These are phyloP conservation scores for Hirtodrosophila trivittata DNA, from an alignment of 2,888 invertebrate species.

Conservation along the genomic window DNA sequence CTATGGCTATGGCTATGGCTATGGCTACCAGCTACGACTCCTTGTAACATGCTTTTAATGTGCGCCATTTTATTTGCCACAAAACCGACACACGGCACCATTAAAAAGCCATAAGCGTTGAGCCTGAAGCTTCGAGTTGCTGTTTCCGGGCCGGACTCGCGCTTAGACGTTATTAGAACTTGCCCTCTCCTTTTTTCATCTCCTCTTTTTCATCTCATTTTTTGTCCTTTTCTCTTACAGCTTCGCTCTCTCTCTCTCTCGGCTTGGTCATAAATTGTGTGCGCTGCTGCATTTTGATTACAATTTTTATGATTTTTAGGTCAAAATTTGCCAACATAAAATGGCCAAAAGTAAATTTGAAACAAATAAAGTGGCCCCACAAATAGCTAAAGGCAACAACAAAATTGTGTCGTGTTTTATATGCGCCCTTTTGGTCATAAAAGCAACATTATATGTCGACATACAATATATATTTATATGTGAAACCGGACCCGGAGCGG, in stretches of 20 bases:
- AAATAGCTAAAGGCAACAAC: slow-evolving; percentile 35
- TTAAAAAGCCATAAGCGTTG: slow-evolving; percentile 79
- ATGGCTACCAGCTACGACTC: slow-evolving; percentile 11
- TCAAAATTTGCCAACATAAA: slow-evolving; percentile 80
- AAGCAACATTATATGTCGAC: slow-evolving; percentile 28
- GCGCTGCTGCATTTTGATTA: slow-evolving; percentile 68
- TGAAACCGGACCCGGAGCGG: slow-evolving; percentile 14
- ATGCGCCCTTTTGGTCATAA: slow-evolving; percentile 66
- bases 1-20: too few species aligned
- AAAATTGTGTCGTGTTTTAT: slow-evolving; percentile 66
- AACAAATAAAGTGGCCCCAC: slow-evolving; percentile 64
- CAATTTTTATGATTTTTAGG: slow-evolving; percentile 80
- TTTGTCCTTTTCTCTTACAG: slow-evolving; percentile 14
- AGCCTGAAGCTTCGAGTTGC: slow-evolving; percentile 59
- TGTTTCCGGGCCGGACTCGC: slow-evolving; percentile 56
- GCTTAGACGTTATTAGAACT: slow-evolving; percentile 72
- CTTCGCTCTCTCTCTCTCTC: slow-evolving; percentile 24
- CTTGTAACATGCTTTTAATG: slow-evolving; percentile 74
- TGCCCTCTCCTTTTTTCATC: slow-evolving; percentile 5
- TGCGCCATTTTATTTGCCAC: slow-evolving; percentile 77
- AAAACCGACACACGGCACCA: slow-evolving; percentile 77
- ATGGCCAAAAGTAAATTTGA: slow-evolving; percentile 77
- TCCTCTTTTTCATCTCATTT: background rate
- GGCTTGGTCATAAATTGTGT: slow-evolving; percentile 72
- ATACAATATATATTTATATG: slow-evolving; percentile 4